Conservation (phyloP, 1,140 invertebrate species). For the Hycleus phaleratus region DNA sequence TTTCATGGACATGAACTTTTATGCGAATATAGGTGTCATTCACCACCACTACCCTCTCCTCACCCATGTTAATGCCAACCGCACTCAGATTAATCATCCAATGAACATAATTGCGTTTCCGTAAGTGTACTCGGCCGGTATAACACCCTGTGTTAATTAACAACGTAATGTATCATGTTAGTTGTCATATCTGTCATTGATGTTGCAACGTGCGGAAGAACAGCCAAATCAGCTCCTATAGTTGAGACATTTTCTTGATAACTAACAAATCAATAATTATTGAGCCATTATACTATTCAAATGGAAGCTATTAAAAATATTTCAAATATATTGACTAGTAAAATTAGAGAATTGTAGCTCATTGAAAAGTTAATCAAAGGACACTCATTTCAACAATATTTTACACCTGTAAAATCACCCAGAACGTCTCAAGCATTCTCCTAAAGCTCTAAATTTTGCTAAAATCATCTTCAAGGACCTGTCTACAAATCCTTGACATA, state of each 20-base stretch:
- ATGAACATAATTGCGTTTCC: slow-evolving; percentile 25
- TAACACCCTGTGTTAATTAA: slow-evolving; percentile 25
- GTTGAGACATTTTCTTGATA: slow-evolving; percentile 2
- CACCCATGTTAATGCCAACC: slow-evolving; percentile 12
- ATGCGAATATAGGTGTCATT: slow-evolving; percentile 4
- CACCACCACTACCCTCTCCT: slow-evolving; percentile 6
- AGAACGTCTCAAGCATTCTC: no score
- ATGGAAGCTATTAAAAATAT: no score
- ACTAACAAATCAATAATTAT: background rate
- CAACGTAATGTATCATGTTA: slow-evolving; percentile 21
- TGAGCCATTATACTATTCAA: no score
- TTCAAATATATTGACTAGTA: no score
- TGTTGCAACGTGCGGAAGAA: slow-evolving; percentile 1
- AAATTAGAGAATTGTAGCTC: no score
- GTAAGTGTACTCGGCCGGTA: slow-evolving; percentile 23
- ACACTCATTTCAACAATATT: no score
- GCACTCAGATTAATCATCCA: slow-evolving; percentile 25
- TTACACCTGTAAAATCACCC: no score
- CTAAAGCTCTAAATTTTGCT: no score
- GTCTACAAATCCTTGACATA: no score
- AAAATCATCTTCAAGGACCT: no score
- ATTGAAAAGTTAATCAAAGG: no score
- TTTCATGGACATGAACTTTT: no score
- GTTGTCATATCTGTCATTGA: slow-evolving; percentile 18
- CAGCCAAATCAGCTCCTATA: background rate